Evolutionary conservation across 1,140 invertebrate species (phyloP).

Genomic region (Streblospio benedicti): DNA sequence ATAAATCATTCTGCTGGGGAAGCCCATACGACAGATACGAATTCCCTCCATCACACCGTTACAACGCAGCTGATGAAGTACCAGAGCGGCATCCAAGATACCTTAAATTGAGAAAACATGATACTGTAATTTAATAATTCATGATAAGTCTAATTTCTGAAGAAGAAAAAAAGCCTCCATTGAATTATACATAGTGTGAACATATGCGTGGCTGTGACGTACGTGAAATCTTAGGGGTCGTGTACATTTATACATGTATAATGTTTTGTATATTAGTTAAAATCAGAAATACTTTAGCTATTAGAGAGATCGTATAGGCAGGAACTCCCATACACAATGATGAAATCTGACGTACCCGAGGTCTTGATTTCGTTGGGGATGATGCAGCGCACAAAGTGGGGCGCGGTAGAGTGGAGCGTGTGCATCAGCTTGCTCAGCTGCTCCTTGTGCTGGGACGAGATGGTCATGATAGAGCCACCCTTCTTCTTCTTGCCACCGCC

Average conservation of each 20-base stretch:
- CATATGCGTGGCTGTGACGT: too few relatives aligned
- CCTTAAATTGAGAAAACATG: too few relatives aligned
- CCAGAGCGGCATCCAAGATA: constrained; percentile 86
- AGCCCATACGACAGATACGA: constrained; percentile 99
- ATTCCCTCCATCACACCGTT: constrained; percentile 99
- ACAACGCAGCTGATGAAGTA: constrained; percentile 96
- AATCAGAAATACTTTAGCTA: too few relatives aligned
- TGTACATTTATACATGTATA: too few relatives aligned
- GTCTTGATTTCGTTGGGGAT: constrained; percentile 98
- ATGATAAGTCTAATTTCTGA: too few relatives aligned
- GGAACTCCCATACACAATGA: too few relatives aligned
- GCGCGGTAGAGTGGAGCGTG: constrained; percentile 87
- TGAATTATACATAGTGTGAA: too few relatives aligned
- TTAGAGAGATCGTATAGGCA: too few relatives aligned
- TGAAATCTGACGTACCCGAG: constrained; percentile 66
- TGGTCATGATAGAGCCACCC: constrained; percentile 91
- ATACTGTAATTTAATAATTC: too few relatives aligned
- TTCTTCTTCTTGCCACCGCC: constrained; percentile 84
- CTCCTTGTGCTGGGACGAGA: constrained; percentile 84
- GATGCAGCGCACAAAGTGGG: constrained; percentile 99
- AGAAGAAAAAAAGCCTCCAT: too few relatives aligned
- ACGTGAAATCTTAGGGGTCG: too few relatives aligned
- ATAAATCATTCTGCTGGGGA: constrained; percentile 99
- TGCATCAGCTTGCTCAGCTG: constrained; percentile 96
- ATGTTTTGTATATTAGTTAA: too few relatives aligned